A percentile compares a stretch with the other conserved stretches of the same genome.
These are phyloP conservation scores for Orchesella flavescens DNA, from an alignment of 2,888 invertebrate genomes.

Conservation along the genomic window DNA sequence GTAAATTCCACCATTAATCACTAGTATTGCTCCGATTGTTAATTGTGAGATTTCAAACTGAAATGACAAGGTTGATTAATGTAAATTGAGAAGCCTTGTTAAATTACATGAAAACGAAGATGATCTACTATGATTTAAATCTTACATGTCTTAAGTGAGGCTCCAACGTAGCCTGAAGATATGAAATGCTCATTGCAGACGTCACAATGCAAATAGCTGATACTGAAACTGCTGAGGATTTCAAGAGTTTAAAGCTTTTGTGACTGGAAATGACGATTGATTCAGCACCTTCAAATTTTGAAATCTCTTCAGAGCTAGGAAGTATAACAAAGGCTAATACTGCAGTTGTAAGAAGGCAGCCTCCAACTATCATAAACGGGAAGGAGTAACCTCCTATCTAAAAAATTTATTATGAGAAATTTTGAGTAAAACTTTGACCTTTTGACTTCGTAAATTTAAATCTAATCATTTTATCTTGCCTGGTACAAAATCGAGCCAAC, in stretches of 20 bases:
- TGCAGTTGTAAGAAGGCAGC: constrained; percentile 73
- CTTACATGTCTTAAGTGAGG: constrained; percentile 76
- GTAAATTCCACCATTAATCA: constrained; percentile 84
- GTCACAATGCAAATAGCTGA: constrained; percentile 73
- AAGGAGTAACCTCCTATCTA: constrained; percentile 74
- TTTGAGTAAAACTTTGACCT: too few species aligned
- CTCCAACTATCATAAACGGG: constrained; percentile 75
- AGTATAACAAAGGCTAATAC: constrained; percentile 73
- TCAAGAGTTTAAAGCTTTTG: constrained; percentile 69
- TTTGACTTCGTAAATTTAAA: too few species aligned
- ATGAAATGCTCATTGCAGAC: constrained; percentile 75
- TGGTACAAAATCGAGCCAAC: constrained; percentile 77
- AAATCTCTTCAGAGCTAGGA: constrained; percentile 60
- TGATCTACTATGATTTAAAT: too few species aligned
- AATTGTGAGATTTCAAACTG: constrained; percentile 82
- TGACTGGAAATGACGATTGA: constrained; percentile 40
- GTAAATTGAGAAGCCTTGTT: neutral
- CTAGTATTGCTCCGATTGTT: constrained; percentile 85
- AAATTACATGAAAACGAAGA: too few species aligned
- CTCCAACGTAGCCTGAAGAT: constrained; percentile 78
- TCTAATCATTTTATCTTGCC: constrained; percentile 53
- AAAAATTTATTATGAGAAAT: too few species aligned
- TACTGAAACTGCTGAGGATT: constrained; percentile 74
- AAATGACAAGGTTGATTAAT: constrained; percentile 48
- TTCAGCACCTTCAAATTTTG: neutral